Conservation (phyloP, 2,113 vertebrate genomes). For the Mormoops blainvillei region DNA sequence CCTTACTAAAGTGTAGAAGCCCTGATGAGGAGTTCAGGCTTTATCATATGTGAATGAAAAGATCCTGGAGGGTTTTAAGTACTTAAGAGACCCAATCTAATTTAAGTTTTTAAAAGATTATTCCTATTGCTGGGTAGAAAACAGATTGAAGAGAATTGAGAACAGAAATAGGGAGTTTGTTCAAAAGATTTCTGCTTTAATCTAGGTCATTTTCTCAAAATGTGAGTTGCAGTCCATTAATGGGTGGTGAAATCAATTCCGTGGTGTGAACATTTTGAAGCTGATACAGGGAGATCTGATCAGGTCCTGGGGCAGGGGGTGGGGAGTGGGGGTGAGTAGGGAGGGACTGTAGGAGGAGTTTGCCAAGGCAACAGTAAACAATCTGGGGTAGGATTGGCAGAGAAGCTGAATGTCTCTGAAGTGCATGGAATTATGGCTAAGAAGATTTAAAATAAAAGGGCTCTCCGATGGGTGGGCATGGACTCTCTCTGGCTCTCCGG, state of each 20-base stretch:
- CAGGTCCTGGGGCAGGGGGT: no score
- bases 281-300: no score
- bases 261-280: neutral
- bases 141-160: neutral
- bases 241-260: neutral
- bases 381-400: no score
- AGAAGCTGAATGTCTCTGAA: no score
- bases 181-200: neutral
- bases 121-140: neutral
- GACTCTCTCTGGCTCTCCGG: no score
- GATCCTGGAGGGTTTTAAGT: neutral
- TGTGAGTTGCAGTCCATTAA: neutral
- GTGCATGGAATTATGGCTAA: no score
- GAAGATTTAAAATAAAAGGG: no score
- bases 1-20: rapidly evolving
- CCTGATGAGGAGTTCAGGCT: neutral
- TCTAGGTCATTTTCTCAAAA: neutral
- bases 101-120: neutral
- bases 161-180: neutral
- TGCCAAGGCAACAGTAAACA: no score
- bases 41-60: neutral
- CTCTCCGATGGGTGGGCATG: no score
- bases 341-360: no score
- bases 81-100: neutral
- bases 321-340: no score